Evolutionary conservation across 1,140 invertebrate genomes (phyloP), one percentile per base, ranked within the genome.

Genomic region (Portunus trituberculatus): DNA sequence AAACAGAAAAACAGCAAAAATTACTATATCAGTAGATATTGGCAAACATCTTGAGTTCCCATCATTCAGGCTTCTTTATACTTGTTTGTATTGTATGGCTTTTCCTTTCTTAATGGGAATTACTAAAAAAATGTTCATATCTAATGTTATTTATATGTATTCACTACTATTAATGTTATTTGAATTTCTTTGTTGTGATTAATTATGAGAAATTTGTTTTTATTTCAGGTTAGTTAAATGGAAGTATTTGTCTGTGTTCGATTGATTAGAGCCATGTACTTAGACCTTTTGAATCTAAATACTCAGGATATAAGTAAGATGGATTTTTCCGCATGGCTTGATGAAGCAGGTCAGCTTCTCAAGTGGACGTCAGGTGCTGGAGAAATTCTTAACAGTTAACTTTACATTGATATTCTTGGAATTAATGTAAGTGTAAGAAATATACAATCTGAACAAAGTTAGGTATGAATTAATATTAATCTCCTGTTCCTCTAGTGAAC

Each of bases 111-210:
- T 76, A 76, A 76, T 20, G n/a, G 6, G 6, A 76, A n/a, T 76
- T 76, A n/a, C 67, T n/a, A n/a, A n/a, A 76, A n/a, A 76, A 25
- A 76, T 76, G n/a, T 76, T 76, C 1, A n/a, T n/a, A 76, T 76
- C 8, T 91, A 91, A n/a, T 31, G 59, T 59, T 82, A 76, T 92
- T 76, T 92, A 90, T 90, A 90, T 90, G 45, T 52, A 91, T 91
- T 48, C 28, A 52, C 16, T 48, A 28, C 6, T 76, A 20, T 76
- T 76, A 25, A 76, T 25, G 67, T 25, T 25, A 76, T 76, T 76
- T n/a, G 67, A 76, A 76, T n/a, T 76, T 39, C 39, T 39, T 39
- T 39, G 39, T 39, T 39, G 67, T 76, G 67, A 76, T 76, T 76
- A 7, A n/a, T n/a, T 0, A 76, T n/a, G 67, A 8, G 8, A 76